Percentiles rank a stretch among this genome's conserved stretches.
These are phyloP conservation scores for Patella vulgata DNA, from an alignment of 1,140 invertebrate species.

Conservation along the genomic window DNA sequence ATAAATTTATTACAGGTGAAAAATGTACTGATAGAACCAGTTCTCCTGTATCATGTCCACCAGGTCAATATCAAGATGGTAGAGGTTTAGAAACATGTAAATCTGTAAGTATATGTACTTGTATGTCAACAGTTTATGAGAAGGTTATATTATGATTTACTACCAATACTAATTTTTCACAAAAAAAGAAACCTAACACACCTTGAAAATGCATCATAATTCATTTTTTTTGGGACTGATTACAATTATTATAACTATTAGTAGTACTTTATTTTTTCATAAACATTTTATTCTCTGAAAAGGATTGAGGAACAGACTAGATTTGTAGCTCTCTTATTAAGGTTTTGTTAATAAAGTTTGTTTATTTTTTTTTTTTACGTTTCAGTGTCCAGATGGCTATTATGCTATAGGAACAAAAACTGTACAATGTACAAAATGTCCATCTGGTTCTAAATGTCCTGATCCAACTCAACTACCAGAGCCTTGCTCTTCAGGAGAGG, in stretches of 20 bases:
- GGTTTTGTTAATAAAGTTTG: not conserved
- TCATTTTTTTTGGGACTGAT: no score
- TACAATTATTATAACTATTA: no score
- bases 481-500: constrained; percentile 47
- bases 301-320: no score
- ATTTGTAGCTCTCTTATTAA: constrained; percentile 4
- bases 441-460: constrained; percentile 53
- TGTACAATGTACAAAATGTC: constrained; percentile 50
- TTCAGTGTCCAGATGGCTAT: constrained; percentile 60
- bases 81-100: constrained; percentile 51
- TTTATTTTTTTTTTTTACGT: constrained; percentile 14
- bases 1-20: no score
- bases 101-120: constrained; percentile 38
- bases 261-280: no score
- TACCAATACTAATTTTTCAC: no score
- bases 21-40: constrained; percentile 44
- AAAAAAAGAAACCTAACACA: no score
- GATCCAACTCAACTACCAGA: constrained; percentile 40
- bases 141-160: no score
- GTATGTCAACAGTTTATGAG: no score
- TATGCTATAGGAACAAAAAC: constrained; percentile 42
- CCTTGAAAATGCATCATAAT: no score
- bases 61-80: constrained; percentile 55
- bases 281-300: no score
- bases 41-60: constrained; percentile 34